A percentile compares a stretch with the other conserved stretches of the same genome.
phyloP scores from a whole-genome alignment of 2,888 invertebrate species.

The Siphlonurus alternatus region DNA sequence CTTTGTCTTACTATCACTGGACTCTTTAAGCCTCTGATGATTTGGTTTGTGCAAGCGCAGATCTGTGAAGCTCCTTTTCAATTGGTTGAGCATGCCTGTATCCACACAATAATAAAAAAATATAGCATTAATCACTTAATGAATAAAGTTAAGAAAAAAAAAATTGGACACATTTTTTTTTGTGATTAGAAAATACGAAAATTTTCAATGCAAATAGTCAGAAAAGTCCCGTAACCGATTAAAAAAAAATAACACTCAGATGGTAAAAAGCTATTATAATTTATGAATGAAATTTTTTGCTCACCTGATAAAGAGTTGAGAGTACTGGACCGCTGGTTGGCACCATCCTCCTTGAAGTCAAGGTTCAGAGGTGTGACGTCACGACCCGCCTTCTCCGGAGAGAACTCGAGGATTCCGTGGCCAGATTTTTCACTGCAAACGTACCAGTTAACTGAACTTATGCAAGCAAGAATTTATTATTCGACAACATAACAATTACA shows the following conservation, averaged over 20 bases:
- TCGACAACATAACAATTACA: no score
- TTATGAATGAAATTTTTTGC: conserved; percentile 11
- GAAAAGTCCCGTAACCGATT: not conserved
- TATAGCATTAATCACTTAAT: not conserved
- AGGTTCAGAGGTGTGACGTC: conserved; percentile 76
- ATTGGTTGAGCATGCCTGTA: conserved; percentile 74
- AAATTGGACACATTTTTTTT: not conserved
- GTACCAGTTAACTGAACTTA: not conserved
- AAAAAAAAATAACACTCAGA: no score
- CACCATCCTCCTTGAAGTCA: conserved; percentile 43
- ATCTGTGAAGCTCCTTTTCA: conserved; percentile 77
- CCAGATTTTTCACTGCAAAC: conserved; percentile 30
- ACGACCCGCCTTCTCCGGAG: conserved; percentile 70
- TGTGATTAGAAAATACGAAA: no score
- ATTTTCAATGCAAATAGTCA: no score
- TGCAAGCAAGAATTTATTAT: conserved; percentile 5
- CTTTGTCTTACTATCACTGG: not conserved
- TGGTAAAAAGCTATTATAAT: no score
- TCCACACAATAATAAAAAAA: conserved; percentile 20
- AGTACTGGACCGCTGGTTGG: conserved; percentile 47
- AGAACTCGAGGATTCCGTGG: conserved; percentile 64
- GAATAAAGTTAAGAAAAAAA: not conserved
- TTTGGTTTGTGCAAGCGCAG: conserved; percentile 37
- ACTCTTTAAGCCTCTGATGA: not conserved
- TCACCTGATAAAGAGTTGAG: conserved; percentile 60